Base-by-base conservation (phyloP, 2,888 invertebrate genomes). In the Pyralis farinalis region DNA sequence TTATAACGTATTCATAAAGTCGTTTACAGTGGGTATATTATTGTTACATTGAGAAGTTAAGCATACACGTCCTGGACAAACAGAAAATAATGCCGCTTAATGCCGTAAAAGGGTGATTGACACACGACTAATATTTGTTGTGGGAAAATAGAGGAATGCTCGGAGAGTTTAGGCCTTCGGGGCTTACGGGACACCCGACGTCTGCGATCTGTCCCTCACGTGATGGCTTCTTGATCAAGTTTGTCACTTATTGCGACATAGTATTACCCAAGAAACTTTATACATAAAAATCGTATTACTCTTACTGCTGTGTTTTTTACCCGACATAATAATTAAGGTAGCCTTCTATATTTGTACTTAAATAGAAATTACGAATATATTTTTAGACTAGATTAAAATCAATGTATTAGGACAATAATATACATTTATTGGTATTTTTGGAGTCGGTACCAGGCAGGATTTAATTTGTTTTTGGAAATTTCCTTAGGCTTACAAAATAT, bases 111-210 rank as follows among this genome's bases (percentile, higher is more conserved):
- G 29, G 32, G 35, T 37, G 37, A 46, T 46, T 44, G 46, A 46
- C 42, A 43, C 28, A 30, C 20, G 37, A 31, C 42, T 36, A 44
- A 49, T 46, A 49, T 49, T 45, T 46, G 42, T 25, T 27, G 34
- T 16, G 34, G 34, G 25, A 21, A 37, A 40, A 21, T 39, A 11
- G 16, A 20, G 37, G 32, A 7, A 12, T 36, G 36, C 8, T 38
- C 32, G 9, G 21, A 12, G 36, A 34, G 33, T 34, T 37, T 7
- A 25, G 12, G 9, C 34, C 28, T 28, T 21, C 7, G 7, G 35
- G 25, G 20, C 16, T 16, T 16, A 16, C 4, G 16, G n/a, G n/a
- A 33, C 12, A 12, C 21, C 21, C 21, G 21, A 4, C 21, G 21
- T 7, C 21, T 16, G 16, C 16, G 16, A 16, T 16, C 16, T 16